phyloP scores from a whole-genome alignment of 2,113 vertebrate species.

The Myrmophylax atrothorax region DNA sequence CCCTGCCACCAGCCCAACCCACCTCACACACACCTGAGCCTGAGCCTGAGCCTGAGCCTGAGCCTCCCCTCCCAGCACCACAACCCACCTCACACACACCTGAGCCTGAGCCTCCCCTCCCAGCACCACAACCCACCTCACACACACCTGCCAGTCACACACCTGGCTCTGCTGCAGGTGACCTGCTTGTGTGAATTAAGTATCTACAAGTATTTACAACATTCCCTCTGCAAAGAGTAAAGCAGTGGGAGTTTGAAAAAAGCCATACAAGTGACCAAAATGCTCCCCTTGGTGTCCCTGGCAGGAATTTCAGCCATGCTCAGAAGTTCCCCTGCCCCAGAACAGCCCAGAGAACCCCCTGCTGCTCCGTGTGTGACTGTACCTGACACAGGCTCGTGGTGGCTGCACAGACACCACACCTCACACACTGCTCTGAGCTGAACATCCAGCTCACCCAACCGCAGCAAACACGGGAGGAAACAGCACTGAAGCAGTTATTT shows the following conservation, averaged over 20 bases:
- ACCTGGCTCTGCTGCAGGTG: neutral
- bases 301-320: neutral
- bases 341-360: neutral
- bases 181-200: neutral
- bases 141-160: neutral
- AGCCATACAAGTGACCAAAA: neutral
- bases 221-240: neutral
- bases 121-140: constrained; percentile 22
- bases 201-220: neutral
- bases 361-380: neutral
- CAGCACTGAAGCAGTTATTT: neutral
- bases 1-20: no score
- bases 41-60: no score
- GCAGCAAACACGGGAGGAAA: accelerated
- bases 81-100: no score
- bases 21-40: no score
- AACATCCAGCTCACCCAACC: neutral
- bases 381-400: neutral
- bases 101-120: accelerated
- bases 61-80: no score
- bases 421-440: neutral
- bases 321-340: neutral
- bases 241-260: neutral
- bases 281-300: neutral
- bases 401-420: no score